phyloP scores from a whole-genome alignment of 1,140 invertebrate genomes.

The Bemisia tabaci region DNA sequence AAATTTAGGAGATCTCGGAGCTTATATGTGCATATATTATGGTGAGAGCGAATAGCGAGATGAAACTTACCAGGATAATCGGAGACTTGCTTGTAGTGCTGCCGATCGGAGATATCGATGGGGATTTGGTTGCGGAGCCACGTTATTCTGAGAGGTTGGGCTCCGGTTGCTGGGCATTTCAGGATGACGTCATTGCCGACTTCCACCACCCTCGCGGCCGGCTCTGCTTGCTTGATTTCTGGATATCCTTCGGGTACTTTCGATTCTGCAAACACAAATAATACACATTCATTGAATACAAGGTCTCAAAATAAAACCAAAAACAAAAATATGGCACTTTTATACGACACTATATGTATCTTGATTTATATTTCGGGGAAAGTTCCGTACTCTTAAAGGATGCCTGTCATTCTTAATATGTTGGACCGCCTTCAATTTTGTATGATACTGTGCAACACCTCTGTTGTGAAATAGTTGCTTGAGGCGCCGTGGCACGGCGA shows the following conservation, averaged over 20 bases:
- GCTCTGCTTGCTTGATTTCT: slow-evolving; percentile 64
- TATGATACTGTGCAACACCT: no score
- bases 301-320: slow-evolving; percentile 10
- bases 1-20: no score
- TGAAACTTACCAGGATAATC: slow-evolving; percentile 56
- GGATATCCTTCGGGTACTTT: slow-evolving; percentile 84
- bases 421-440: no score
- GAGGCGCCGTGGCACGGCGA: no score
- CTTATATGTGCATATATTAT: no score
- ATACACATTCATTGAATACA: no score
- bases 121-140: slow-evolving; percentile 89
- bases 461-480: no score
- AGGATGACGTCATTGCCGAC: slow-evolving; percentile 82
- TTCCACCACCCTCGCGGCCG: slow-evolving; percentile 79
- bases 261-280: slow-evolving; percentile 51
- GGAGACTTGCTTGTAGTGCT: slow-evolving; percentile 64
- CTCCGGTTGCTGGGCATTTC: slow-evolving; percentile 72
- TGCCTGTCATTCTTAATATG: no score
- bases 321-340: not conserved
- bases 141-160: slow-evolving; percentile 67
- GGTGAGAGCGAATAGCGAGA: no score
- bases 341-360: not conserved
- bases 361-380: not conserved
- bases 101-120: slow-evolving; percentile 53
- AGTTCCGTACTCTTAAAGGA: no score